Percentiles rank a stretch among this genome's conserved stretches.
Evolutionary conservation across 2,113 vertebrate species (phyloP).

Genomic region (Aplodontia rufa): DNA sequence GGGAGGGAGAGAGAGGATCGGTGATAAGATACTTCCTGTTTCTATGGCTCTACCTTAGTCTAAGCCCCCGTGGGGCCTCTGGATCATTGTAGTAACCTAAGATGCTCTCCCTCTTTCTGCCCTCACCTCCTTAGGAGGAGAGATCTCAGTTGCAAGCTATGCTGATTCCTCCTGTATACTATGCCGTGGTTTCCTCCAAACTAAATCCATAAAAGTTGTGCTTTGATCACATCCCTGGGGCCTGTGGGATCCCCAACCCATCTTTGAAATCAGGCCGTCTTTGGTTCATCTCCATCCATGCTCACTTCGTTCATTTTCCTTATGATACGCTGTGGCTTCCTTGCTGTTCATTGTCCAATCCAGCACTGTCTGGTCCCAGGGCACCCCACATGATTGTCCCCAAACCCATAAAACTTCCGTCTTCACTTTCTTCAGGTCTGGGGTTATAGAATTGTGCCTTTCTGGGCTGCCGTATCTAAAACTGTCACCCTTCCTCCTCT

Average conservation of each 20-base stretch:
- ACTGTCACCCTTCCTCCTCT: background rate
- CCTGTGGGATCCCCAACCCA: fast-evolving
- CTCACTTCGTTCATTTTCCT: background rate
- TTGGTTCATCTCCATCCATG: background rate
- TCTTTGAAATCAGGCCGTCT: too few relatives aligned
- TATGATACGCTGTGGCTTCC: background rate
- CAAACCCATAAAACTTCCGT: background rate
- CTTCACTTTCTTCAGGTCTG: background rate
- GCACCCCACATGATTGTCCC: too few relatives aligned
- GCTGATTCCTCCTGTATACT: background rate
- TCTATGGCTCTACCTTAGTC: background rate
- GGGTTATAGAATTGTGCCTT: background rate
- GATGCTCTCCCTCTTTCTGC: background rate
- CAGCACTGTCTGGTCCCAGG: too few relatives aligned
- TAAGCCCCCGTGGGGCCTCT: background rate
- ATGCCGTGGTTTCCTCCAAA: background rate
- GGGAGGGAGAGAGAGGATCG: too few relatives aligned
- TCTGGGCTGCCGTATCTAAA: background rate
- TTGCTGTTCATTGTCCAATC: background rate
- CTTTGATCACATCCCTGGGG: background rate
- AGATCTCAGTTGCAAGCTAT: background rate
- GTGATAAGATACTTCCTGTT: background rate
- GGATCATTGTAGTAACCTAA: background rate
- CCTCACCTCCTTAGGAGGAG: too few relatives aligned
- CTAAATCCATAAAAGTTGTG: background rate